Base-by-base conservation (phyloP, 1,140 invertebrate genomes). In the Tribolium castaneum region DNA sequence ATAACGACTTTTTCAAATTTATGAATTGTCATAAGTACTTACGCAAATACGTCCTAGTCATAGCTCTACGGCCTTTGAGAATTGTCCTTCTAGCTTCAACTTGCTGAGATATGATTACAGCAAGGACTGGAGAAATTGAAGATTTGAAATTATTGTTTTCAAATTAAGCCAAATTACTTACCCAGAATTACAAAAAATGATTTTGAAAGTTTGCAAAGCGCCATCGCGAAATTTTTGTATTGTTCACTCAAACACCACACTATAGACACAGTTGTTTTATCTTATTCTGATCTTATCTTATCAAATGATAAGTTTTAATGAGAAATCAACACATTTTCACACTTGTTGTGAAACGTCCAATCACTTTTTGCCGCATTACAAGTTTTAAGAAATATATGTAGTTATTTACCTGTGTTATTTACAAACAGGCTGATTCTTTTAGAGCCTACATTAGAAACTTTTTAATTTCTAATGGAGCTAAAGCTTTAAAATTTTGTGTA, bases 21-120 rank as follows among this genome's bases (percentile, higher is more conserved):
- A 6, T 6, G 51, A 51, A 22, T 73, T 22, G 6, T 2, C 6
- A 22, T 22, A n/a, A 66, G 73, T 80, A 89, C 93, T 94, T 89
- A 95, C 94, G 90, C 78, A 93, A 92, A 84, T 94, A 94, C 80
- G 89, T 90, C 62, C 93, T 90, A 0, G 91, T 94, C 80, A 95
- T 90, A 6, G 92, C 91, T 86, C 92, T 92, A 77, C 93, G 88
- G 70, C 93, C 93, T 77, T 91, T 88, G 34, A 94, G 87, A 12
- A 95, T 93, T 86, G 92, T 94, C 81, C 94, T 89, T 85, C 93
- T 90, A 9, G 90, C 93, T 86, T 95, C 93, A 22, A 89, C 89
- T 87, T 93, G 92, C 82, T 92, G 90, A 78, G 90, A 87, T 3
- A 91, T 88, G 6, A 92, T 88, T 30, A 92, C 91, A 74, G 92